Evolutionary conservation across 2,797 vertebrate genomes (phyloP), one percentile per base, ranked within the genome.

Genomic region (Eulemur mongoz): DNA sequence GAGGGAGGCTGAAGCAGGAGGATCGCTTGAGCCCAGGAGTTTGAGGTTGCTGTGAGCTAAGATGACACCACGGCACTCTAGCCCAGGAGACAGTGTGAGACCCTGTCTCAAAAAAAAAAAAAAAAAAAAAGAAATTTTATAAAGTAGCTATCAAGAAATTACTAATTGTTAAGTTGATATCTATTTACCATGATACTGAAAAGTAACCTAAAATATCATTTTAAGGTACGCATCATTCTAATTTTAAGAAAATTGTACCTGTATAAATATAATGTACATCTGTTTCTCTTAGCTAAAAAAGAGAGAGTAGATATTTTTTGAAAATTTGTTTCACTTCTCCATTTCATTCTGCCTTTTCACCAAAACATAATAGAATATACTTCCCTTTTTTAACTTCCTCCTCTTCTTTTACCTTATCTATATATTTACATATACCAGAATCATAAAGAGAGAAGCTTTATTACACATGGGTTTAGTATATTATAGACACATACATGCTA

Each of bases 311-410:
- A 35, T 23, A 23, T 54, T 65, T 95, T 84, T 75, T 30, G 20
- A 27, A 79, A 84, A n/a, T 11, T 65, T 63, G 38, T 95, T 92
- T 83, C 81, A 82, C n/a, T 97, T 98, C 96, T 92, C 45, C 84
- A 61, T 97, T 95, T 94, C 23, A 25, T 76, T 85, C 45, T 45
- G 15, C 52, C 23, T 82, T 80, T 96, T 86, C 43, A 83, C 65
- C 43, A 65, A 97, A 94, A 80, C 57, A 32, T 17, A 45, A 30
- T 20, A 86, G 76, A 67, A 14, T 61, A 22, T 25, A 93, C 79
- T 98, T 97, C 91, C 91, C n/a, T n/a, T 79, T 79, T 95, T 48
- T 43, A 80, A 84, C n/a, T 90, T 89, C 61, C 20, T 86, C 18
- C 11, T 65, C 30, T 86, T 43, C 27, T 35, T 84, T 76, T 40